Percentiles rank a stretch among this genome's conserved stretches.
These are phyloP conservation scores for Neostethus bicornis DNA, from an alignment of 2,797 vertebrate genomes.

Conservation along the genomic window DNA sequence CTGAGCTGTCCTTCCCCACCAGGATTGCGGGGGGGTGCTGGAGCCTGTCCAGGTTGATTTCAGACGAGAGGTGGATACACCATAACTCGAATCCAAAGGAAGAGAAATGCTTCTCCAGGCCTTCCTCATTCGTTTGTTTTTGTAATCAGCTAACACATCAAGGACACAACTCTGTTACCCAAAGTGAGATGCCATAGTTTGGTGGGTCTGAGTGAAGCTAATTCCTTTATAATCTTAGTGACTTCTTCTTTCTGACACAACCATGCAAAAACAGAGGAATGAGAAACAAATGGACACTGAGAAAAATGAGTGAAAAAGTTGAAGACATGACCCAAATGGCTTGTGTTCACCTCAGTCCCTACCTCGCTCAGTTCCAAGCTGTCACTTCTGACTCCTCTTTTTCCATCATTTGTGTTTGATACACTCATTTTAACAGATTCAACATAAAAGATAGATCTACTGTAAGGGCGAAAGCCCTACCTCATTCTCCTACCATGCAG, in stretches of 20 bases:
- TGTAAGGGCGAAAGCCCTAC: conserved; percentile 52
- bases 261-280: conserved; percentile 2
- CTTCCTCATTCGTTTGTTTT: conserved; percentile 60
- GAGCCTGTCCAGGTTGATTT: no score
- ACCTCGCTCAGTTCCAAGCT: conserved; percentile 15
- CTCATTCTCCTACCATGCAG: conserved; percentile 17
- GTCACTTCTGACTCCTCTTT: conserved; percentile 33
- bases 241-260: neutral
- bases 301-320: conserved; percentile 21
- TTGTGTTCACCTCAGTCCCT: conserved; percentile 7
- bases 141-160: conserved; percentile 44
- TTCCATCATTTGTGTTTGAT: conserved; percentile 29
- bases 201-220: neutral
- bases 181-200: neutral
- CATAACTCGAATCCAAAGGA: conserved; percentile 36
- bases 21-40: no score
- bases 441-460: conserved; percentile 39
- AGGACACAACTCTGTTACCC: neutral
- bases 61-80: no score
- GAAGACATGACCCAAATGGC: conserved; percentile 17
- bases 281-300: neutral
- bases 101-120: conserved; percentile 62
- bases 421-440: conserved; percentile 24
- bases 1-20: no score
- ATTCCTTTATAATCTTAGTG: neutral